A percentile compares a stretch with the other conserved stretches of the same genome.
phyloP scores from a whole-genome alignment of 2,113 vertebrate species.

The Paradoxurus hermaphroditus region DNA sequence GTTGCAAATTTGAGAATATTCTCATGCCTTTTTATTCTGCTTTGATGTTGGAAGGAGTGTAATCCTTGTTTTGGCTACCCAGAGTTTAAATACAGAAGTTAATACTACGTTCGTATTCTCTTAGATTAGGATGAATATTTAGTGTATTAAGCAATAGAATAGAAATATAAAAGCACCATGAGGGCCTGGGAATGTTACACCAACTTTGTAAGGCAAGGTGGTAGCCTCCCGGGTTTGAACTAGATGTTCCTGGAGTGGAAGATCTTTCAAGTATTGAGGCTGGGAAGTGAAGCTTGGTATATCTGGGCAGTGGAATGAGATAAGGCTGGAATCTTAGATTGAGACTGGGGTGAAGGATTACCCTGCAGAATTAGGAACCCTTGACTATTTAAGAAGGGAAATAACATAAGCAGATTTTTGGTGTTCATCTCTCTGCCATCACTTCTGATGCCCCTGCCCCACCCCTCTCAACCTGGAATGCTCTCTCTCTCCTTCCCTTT shows the following conservation, averaged over 20 bases:
- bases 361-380: background rate
- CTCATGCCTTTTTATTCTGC: background rate
- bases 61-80: constrained; percentile 41
- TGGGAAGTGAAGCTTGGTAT: background rate
- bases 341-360: background rate
- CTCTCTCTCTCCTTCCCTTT: background rate
- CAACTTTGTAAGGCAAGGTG: background rate
- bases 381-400: background rate
- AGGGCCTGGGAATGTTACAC: background rate
- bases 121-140: constrained; percentile 25
- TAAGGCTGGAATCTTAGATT: constrained; percentile 35
- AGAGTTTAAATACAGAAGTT: constrained; percentile 28
- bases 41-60: constrained; percentile 8
- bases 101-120: background rate
- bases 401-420: background rate
- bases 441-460: background rate
- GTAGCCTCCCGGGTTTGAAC: constrained; percentile 12
- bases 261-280: background rate
- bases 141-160: background rate
- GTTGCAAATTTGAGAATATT: constrained; percentile 43
- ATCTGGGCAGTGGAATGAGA: constrained; percentile 35
- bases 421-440: background rate
- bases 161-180: background rate
- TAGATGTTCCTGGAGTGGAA: constrained; percentile 42
- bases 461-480: background rate